Evolutionary conservation across 2,113 vertebrate genomes (phyloP).

Genomic region (Patagioenas fasciata): DNA sequence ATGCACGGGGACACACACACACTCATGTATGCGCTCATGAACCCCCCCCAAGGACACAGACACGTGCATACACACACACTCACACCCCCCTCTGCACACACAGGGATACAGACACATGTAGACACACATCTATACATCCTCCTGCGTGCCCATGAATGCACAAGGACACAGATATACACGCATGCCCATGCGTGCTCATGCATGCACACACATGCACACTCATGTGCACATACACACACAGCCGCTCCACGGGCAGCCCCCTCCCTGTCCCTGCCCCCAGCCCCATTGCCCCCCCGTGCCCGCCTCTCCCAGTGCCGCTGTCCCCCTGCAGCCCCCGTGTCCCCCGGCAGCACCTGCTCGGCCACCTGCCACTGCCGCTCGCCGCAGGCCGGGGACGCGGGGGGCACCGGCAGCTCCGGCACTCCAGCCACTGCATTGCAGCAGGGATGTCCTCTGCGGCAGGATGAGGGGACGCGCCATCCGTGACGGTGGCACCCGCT

Average conservation of each 20-base stretch:
- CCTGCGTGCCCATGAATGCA: fast-evolving
- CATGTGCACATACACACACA: too few relatives aligned
- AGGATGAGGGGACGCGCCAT: background rate
- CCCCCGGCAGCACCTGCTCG: background rate
- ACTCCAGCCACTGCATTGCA: constrained; percentile 20
- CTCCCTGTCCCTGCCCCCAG: too few relatives aligned
- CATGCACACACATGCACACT: background rate
- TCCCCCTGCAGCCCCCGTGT: background rate
- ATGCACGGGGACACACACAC: background rate
- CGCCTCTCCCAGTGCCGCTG: too few relatives aligned
- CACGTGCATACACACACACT: background rate
- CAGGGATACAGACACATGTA: background rate
- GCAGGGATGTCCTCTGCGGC: constrained; percentile 15
- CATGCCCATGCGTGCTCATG: too few relatives aligned
- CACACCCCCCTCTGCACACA: background rate
- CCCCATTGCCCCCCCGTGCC: background rate
- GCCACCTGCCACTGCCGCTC: background rate
- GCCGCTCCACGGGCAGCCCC: background rate
- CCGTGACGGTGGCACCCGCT: background rate
- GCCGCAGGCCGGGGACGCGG: background rate
- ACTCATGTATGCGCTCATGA: too few relatives aligned
- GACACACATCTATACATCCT: fast-evolving
- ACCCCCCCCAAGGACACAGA: too few relatives aligned
- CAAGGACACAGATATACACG: background rate
- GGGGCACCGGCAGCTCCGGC: background rate